These are phyloP conservation scores for Otis tarda DNA, from an alignment of 2,113 vertebrate species.

Conservation along the genomic window DNA sequence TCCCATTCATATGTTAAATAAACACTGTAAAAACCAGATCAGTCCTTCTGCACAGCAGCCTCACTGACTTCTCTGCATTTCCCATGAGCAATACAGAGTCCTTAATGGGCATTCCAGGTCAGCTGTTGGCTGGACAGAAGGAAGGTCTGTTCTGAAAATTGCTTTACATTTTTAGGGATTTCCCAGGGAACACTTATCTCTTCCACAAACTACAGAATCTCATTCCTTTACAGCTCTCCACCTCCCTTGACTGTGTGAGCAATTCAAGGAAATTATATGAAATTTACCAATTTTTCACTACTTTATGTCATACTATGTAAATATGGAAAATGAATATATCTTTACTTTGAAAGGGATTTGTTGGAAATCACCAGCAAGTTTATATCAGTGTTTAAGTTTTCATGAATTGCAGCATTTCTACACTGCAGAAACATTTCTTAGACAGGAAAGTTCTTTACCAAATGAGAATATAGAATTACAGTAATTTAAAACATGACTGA, in stretches of 20 bases:
- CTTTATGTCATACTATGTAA: neutral
- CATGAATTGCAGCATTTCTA: neutral
- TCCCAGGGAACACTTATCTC: neutral
- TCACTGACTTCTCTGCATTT: neutral
- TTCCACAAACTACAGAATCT: neutral
- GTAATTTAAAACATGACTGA: neutral
- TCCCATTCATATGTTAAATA: neutral
- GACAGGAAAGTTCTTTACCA: neutral
- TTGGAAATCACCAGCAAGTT: neutral
- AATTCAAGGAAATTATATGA: neutral
- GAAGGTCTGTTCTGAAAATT: neutral
- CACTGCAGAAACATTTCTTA: neutral
- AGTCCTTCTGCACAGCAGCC: neutral
- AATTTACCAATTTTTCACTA: neutral
- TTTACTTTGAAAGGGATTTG: neutral
- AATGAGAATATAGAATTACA: neutral
- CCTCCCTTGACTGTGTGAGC: neutral
- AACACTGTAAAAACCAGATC: neutral
- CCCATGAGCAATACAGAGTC: neutral
- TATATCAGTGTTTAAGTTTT: neutral
- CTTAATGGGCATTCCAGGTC: neutral
- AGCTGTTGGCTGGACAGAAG: neutral
- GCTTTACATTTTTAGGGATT: neutral
- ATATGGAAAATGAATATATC: neutral
- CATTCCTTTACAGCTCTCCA: neutral